Evolutionary conservation across 2,888 invertebrate genomes (phyloP).

Genomic region (Nomada fucata): DNA sequence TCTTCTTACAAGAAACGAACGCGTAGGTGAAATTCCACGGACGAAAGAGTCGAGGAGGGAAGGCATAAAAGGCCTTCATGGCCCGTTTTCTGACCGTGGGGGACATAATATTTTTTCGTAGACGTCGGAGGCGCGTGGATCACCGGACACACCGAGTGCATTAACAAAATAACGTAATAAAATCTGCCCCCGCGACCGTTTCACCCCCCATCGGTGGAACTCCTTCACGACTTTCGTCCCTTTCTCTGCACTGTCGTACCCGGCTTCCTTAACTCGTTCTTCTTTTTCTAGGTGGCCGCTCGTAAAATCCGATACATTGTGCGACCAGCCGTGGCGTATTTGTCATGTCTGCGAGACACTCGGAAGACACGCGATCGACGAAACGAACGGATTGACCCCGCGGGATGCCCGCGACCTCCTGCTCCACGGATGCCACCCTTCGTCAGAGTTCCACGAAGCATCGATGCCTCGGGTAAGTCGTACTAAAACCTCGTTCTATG

Average conservation of each 20-base stretch:
- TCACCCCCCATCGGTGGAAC: background rate
- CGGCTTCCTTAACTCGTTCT: slow-evolving; percentile 37
- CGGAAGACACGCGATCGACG: slow-evolving; percentile 74
- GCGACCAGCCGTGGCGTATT: slow-evolving; percentile 71
- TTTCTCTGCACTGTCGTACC: slow-evolving; percentile 14
- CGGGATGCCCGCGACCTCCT: slow-evolving; percentile 58
- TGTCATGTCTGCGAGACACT: slow-evolving; percentile 70
- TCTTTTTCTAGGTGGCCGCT: slow-evolving; percentile 70
- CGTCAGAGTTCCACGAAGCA: slow-evolving; percentile 21
- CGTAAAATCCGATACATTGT: slow-evolving; percentile 81
- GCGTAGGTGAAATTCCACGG: slow-evolving; percentile 55
- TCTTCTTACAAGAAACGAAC: background rate
- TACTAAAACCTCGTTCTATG: background rate
- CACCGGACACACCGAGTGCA: slow-evolving; percentile 72
- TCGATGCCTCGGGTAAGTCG: slow-evolving; percentile 46
- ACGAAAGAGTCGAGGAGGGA: slow-evolving; percentile 47
- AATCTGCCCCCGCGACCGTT: slow-evolving; percentile 72
- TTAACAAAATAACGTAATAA: slow-evolving; percentile 83
- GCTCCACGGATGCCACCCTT: background rate
- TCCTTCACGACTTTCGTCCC: background rate
- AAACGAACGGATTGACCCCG: slow-evolving; percentile 78
- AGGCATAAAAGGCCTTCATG: slow-evolving; percentile 79
- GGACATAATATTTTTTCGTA: slow-evolving; percentile 70
- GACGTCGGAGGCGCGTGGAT: slow-evolving; percentile 65
- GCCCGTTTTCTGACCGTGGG: slow-evolving; percentile 66